Base-by-base conservation (phyloP, 2,113 vertebrate genomes). In the Glareola pratincola region DNA sequence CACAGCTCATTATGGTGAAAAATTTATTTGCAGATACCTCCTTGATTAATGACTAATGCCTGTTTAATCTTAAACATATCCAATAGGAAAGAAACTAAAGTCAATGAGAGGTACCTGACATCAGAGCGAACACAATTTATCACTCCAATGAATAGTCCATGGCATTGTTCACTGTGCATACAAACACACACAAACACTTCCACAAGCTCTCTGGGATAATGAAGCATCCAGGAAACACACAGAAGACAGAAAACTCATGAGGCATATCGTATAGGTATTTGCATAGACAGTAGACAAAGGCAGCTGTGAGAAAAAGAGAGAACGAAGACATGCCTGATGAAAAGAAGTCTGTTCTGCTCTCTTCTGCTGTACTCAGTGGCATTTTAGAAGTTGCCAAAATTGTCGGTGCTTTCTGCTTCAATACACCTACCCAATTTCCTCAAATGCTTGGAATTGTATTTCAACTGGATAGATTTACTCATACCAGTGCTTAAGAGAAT, bases 1-100 rank as follows among this genome's bases (percentile, higher is more conserved):
- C 45, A 91, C 72, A 97, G 93, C 92, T 97, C 96, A 94, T 97
- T 97, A 97, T 85, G 92, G 97, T 98, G 98, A 98, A 98, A 98
- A 97, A 97, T 85, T 88, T 97, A 96, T 97, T 97, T 74, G 95
- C 81, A 97, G 95, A 96, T 96, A 96, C 89, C 73, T 92, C 68
- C 94, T 94, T 97, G 97, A 98, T 98, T 97, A 97, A 97, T 91
- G 91, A 83, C 85, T 97, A 97, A 97, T 98, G 94, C 84, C 91
- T 88, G 94, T 76, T 96, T 98, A 97, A 97, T 98, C 96, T 98
- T 79, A 97, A 97, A 88, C 54, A 95, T 68, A 93, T 97, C 96
- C 92, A 94, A 84, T 81, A 91, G 88, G 96, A 96, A 94, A 89
- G 88, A 71, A 90, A 93, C 60, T 60, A 75, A 81, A 97, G 97